Conservation (phyloP, 2,888 invertebrate species). For the Saturnia japonica region DNA sequence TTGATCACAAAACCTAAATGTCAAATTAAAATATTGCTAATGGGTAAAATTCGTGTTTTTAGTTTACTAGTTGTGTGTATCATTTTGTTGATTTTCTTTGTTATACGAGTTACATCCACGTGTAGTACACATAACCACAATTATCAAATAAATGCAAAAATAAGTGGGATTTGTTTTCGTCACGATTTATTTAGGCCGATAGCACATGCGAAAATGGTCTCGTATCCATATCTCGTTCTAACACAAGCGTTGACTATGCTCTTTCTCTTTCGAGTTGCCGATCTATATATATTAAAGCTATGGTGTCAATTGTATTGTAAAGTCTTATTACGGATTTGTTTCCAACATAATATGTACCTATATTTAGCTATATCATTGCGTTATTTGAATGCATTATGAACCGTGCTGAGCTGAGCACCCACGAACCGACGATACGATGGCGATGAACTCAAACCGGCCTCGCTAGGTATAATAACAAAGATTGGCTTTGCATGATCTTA, state of each 20-base stretch:
- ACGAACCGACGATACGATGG: constrained; percentile 18
- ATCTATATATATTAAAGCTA: too few relatives aligned
- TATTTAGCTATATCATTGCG: constrained; percentile 16
- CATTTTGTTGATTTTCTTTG: too few relatives aligned
- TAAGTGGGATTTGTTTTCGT: too few relatives aligned
- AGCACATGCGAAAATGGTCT: too few relatives aligned
- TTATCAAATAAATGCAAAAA: too few relatives aligned
- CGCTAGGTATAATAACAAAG: constrained; percentile 54
- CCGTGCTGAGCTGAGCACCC: background rate
- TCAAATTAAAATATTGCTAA: constrained; percentile 2
- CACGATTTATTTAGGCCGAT: too few relatives aligned
- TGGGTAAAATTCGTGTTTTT: background rate
- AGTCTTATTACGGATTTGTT: background rate
- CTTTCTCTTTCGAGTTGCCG: too few relatives aligned
- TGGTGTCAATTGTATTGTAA: background rate
- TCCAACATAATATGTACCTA: background rate
- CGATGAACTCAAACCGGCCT: constrained; percentile 41
- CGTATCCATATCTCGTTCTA: too few relatives aligned
- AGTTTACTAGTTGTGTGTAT: too few relatives aligned
- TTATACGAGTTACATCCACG: too few relatives aligned
- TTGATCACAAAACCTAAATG: constrained; percentile 1
- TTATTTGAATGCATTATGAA: constrained; percentile 18
- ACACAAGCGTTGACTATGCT: too few relatives aligned
- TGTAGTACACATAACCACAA: too few relatives aligned
- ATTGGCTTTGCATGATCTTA: constrained; percentile 59